Base-by-base conservation (phyloP, 2,888 invertebrate species). In the Herminia tarsipennalis region DNA sequence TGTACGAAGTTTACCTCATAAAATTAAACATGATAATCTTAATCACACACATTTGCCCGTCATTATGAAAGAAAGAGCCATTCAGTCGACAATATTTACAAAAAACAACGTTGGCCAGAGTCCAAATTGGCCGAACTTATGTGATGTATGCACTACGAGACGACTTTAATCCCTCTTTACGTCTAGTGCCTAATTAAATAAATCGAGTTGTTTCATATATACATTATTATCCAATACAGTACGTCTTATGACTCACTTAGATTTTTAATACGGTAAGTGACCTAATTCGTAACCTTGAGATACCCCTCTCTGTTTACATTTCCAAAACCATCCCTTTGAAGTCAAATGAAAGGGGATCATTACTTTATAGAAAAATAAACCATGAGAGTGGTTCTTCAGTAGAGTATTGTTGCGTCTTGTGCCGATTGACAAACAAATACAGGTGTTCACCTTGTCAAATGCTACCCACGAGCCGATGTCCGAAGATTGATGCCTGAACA, bases 41-140 rank as follows among this genome's bases (percentile, higher is more conserved):
- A 34, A 49, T 37, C 34, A 28, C 48, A 49, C 21, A 52, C 22
- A 56, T 47, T 59, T 40, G 21, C 29, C 28, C 34, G 51, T 55
- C 40, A 55, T 56, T 63, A 59, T 44, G 36, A 54, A 55, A 60
- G 34, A 47, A 64, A 48, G 41, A 50, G 32, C 43, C 47, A 55
- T 62, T 59, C 33, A 62, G 36, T 42, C 41, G 35, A 60, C 37
- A 50, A 44, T 56, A 47, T 66, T 48, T 45, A 56, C 38, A 40
- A 52, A 71, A 76, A 78, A 75, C 29, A 73, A 66, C 63, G 64
- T 85, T 86, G 87, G 86, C 81, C 47, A 44, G 54, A 45, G 47
- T 83, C 86, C 86, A 87, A 86, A 82, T 78, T 63, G 76, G 70
- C 65, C 66, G 56, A 69, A 76, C 64, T 70, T 65, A 55, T 36